Evolutionary conservation across 2,888 invertebrate species (phyloP), one percentile per base, ranked within the genome.

Genomic region (Tetrapedia diversipes): DNA sequence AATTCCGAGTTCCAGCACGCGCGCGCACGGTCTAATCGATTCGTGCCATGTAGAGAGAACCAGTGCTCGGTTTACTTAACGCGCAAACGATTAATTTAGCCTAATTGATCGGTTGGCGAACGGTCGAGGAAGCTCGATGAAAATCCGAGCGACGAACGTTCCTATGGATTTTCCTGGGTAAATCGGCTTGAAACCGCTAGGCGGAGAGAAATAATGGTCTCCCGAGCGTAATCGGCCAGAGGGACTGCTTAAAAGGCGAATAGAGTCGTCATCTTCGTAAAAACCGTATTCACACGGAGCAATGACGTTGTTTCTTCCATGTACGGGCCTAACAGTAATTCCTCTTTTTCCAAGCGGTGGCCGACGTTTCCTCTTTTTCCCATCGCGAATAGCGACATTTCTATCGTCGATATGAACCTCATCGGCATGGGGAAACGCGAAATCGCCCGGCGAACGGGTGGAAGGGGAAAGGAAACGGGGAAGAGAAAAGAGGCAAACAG

Each of bases 261-360:
- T 79, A 79, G 79, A 79, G 79, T 72, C 79, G 79, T 79, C 79
- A 79, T 79, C 79, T 79, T 79, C 34, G 79, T 68, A 79, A 79
- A 79, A 79, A 79, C 51, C 39, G 56, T 79, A 79, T 79, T 79
- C 79, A 79, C 79, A 79, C 79, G 79, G 67, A 79, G 79, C 79
- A 79, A 79, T 79, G 79, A 79, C 79, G 79, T 79, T 79, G 79
- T 79, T 73, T 60, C 79, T 64, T 47, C 79, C 79, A 79, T 79
- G 27, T 79, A 79, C 57, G 73, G 79, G 45, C 7, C 67, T 73
- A 68, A 79, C 79, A 73, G 79, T 79, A 79, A 79, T 79, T 79
- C 79, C 64, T 79, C 79, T 79, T 79, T 79, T 79, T 79, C 72
- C 56, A 22, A 16, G 19, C 29, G 47, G 29, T 16, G 34, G 32